A percentile compares a stretch with the other conserved stretches of the same genome.
Conservation (phyloP, 2,113 vertebrate species). For the Enhydra lutris region DNA sequence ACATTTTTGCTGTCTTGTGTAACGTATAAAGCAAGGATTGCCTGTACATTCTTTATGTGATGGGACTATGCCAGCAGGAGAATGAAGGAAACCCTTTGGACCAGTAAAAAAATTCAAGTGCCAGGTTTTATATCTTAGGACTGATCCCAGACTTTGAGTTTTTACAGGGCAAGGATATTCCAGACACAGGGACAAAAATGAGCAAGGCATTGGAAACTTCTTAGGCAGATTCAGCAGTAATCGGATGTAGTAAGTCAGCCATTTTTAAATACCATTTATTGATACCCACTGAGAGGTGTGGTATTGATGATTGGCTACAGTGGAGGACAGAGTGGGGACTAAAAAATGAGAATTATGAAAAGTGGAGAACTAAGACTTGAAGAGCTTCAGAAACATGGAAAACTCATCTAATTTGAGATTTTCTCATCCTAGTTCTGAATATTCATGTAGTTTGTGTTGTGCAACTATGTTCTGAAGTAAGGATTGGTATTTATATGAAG, state of each 20-base stretch:
- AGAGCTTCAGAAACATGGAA: neutral
- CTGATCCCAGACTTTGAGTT: neutral
- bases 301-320: neutral
- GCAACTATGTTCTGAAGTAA: neutral
- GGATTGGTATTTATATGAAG: neutral
- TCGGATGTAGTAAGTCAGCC: neutral
- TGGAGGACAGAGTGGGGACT: neutral
- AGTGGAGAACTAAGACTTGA: neutral
- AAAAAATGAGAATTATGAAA: neutral
- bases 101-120: neutral
- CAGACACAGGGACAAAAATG: neutral
- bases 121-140: neutral
- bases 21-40: neutral
- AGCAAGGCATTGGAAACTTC: neutral
- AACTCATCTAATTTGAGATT: neutral
- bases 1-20: neutral
- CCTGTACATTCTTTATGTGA: neutral
- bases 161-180: neutral
- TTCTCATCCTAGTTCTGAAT: neutral
- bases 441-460: neutral
- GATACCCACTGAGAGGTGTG: neutral
- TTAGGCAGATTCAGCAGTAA: neutral
- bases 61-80: neutral
- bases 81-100: neutral
- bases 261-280: neutral